Base-by-base conservation (phyloP, 2,888 invertebrate species). In the Hyposoter didymator region DNA sequence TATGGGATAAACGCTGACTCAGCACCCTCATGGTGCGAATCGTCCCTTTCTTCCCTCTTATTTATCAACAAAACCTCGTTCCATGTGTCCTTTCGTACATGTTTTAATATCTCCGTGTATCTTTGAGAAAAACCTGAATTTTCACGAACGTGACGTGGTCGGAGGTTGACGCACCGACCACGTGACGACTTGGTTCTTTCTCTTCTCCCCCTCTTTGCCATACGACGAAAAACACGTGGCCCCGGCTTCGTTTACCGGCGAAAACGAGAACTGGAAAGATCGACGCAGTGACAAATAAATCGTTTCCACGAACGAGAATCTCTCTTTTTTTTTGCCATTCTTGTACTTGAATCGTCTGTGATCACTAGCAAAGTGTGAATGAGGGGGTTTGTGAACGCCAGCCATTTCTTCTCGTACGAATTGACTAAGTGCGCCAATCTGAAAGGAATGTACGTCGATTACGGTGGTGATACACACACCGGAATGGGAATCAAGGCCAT, bases 401-500 rank as follows among this genome's bases (percentile, higher is more conserved):
- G 59, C 47, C 67, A 22, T 74, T 73, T 59, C 8, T 43, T 52
- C 49, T 45, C 79, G 52, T 47, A 22, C 47, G 62, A 59, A 80
- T 70, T 67, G 82, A 73, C 74, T 17, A 52, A 82, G 81, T 82
- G 85, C 79, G 35, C 62, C 47, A 84, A 82, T 80, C 69, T 47
- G 75, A 80, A 55, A 85, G 84, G 94, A 92, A 95, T 95, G 95
- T 95, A 95, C 94, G 95, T 95, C 94, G 95, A 95, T 94, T 95
- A 94, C 94, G 93, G 94, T 92, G 92, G 93, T 92, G 94, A 94
- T 91, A 93, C 94, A 90, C 94, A 94, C 94, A 94, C 94, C 95
- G 97, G 97, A 95, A 97, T 97, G 97, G 97, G 97, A 97, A 97
- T 97, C 96, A 97, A 97, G 96, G 95, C 96, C 95, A 97, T 97